A percentile compares a stretch with the other conserved stretches of the same genome.
These are phyloP conservation scores for Struthio camelus DNA, from an alignment of 2,113 vertebrate species.

Conservation along the genomic window DNA sequence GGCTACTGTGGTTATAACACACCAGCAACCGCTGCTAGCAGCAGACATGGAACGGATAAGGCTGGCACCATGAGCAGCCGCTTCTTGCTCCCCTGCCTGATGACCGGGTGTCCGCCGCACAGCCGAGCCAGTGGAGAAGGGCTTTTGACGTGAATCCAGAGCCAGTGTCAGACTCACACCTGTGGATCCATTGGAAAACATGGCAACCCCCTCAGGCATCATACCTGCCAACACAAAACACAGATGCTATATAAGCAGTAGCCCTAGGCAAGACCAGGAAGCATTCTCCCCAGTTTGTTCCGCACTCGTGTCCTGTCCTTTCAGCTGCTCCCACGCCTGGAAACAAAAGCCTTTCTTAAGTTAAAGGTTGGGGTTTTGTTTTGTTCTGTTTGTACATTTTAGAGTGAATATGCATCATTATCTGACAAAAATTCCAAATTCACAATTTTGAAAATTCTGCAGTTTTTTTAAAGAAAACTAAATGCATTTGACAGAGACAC, in stretches of 20 bases:
- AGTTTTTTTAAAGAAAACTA: background rate
- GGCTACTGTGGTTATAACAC: fast-evolving
- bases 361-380: background rate
- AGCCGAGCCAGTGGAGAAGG: background rate
- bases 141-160: fast-evolving
- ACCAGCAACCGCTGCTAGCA: background rate
- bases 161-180: fast-evolving
- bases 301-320: background rate
- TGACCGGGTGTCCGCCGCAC: fast-evolving
- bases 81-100: fast-evolving
- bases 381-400: background rate
- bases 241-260: background rate
- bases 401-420: background rate
- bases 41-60: background rate
- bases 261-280: background rate
- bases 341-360: background rate
- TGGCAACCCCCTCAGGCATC: background rate
- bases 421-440: background rate
- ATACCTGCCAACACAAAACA: background rate
- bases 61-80: background rate
- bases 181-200: background rate
- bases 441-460: background rate
- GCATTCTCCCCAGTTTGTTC: background rate
- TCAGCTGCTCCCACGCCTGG: background rate
- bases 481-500: background rate